A percentile compares a stretch with the other conserved stretches of the same genome.
phyloP scores from a whole-genome alignment of 2,888 invertebrate species.

The Yponomeuta plumbellus region DNA sequence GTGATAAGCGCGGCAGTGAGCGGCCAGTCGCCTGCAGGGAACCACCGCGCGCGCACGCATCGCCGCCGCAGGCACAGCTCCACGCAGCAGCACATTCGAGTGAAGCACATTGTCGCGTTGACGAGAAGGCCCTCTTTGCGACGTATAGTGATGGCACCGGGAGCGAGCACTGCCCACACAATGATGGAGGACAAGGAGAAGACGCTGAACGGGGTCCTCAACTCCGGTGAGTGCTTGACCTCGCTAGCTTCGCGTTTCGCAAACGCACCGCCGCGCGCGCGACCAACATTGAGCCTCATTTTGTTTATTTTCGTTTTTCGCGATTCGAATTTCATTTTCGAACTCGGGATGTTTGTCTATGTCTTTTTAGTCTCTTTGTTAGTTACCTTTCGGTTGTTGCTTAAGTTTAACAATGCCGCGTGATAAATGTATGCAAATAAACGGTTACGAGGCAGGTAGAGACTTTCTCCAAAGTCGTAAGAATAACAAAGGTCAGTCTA shows the following conservation, averaged over 20 bases:
- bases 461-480: not conserved
- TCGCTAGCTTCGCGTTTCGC: constrained; percentile 14
- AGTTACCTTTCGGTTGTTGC: not conserved
- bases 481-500: not conserved
- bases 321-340: no score
- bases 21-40: constrained; percentile 61
- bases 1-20: constrained; percentile 64
- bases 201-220: constrained; percentile 51
- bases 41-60: constrained; percentile 70
- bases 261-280: not conserved
- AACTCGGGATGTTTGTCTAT: not conserved
- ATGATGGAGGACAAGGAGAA: constrained; percentile 75
- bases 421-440: not conserved
- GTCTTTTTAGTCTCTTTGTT: not conserved
- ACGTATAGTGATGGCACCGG: constrained; percentile 76
- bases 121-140: constrained; percentile 64
- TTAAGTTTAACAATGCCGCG: not conserved
- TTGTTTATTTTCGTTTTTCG: constrained; percentile 3
- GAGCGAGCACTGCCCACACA: constrained; percentile 70
- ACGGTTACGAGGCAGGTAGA: not conserved
- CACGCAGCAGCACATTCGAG: constrained; percentile 51
- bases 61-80: constrained; percentile 41
- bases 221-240: constrained; percentile 41
- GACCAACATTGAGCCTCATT: not conserved
- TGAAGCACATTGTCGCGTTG: constrained; percentile 61